Base-by-base conservation (phyloP, 2,797 vertebrate genomes). In the Microhierax caerulescens region DNA sequence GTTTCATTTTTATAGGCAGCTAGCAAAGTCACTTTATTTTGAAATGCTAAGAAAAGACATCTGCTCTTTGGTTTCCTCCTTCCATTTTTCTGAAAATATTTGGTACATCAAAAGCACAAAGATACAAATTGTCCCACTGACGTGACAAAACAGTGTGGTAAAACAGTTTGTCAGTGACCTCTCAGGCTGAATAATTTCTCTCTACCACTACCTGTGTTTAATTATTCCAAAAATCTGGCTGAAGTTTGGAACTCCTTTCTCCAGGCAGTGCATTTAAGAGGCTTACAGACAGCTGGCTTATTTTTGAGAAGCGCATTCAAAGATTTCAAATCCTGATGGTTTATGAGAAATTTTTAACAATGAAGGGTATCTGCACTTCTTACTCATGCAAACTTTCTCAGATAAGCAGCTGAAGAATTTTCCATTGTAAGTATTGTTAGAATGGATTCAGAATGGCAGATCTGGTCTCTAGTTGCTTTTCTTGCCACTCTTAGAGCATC, bases 101-200 rank as follows among this genome's bases (percentile, higher is more conserved):
- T 57, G 17, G 41, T 64, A 59, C 7, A 16, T 24, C 41, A 63
- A 39, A 84, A 82, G 22, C 9, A 54, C 19, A 53, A 25, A 39
- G 41, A 59, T 68, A 67, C 27, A 75, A 45, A 37, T 0, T 75
- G 24, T 43, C 39, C 57, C 22, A 80, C 3, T 8, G 37, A 47
- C 0, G 0, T 28, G 43, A 65, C 47, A 72, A 88, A 34, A 0
- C 5, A 47, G 8, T 4, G 8, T 14, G 13, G 27, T 32, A 70
- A 67, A 75, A 57, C 9, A 10, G 36, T 70, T 30, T 39, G 20
- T 18, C 21, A 88, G 54, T 39, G 34, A 90, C 21, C 20, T 77
- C 54, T 64, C 34, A 61, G 10, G 48, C 30, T 73, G 53, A 75
- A 74, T 2, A 8, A 51, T 54, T 79, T 67, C 34, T 76, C 45